Base-by-base conservation (phyloP, 1,140 invertebrate species). In the Ditylenchus dipsaci region DNA sequence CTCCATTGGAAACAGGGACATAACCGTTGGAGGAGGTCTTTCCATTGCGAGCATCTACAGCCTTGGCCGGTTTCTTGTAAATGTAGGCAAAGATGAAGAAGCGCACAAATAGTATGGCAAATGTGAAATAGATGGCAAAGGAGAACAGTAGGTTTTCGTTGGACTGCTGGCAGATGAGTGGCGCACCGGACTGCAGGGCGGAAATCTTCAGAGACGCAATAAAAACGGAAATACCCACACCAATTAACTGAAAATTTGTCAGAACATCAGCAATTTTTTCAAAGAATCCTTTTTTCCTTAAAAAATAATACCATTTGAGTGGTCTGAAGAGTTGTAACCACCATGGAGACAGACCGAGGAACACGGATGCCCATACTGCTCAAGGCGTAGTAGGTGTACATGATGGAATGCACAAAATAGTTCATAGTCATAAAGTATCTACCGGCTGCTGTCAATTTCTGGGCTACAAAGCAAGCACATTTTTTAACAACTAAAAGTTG, bases 381-480 rank as follows among this genome's bases (percentile, higher is more conserved):
- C 9, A 95, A 84, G 0, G 91, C 91, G 84, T 95, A 98, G 85
- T 98, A 98, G 1, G 91, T 89, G 85, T 98, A 74, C 95, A 98
- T 98, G 73, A 95, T 86, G 69, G 92, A 91, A 96, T 98, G 77
- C 23, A 97, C 93, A 75, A 89, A 90, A 84, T 93, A 97, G 85
- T 98, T 97, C 91, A 98, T 96, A 11, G 92, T 90, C 79, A 97
- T 91, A 85, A 95, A 98, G 30, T 58, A 71, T 17, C 73, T 62
- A 13, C 63, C 66, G 21, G 73, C 67, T 11, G 74, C 74, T 1
- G 74, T 72, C 15, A 75, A 56, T 62, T 72, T 61, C n/a, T 33
- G 38, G 23, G 73, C 73, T 57, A 67, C 63, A 71, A 68, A 27
- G 3, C 53, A 29, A 56, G 3, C 3, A 38, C n/a, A n/a, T n/a